A percentile compares a stretch with the other conserved stretches of the same genome.
phyloP scores from a whole-genome alignment of 2,113 vertebrate genomes.

The Eleginops maclovinus region DNA sequence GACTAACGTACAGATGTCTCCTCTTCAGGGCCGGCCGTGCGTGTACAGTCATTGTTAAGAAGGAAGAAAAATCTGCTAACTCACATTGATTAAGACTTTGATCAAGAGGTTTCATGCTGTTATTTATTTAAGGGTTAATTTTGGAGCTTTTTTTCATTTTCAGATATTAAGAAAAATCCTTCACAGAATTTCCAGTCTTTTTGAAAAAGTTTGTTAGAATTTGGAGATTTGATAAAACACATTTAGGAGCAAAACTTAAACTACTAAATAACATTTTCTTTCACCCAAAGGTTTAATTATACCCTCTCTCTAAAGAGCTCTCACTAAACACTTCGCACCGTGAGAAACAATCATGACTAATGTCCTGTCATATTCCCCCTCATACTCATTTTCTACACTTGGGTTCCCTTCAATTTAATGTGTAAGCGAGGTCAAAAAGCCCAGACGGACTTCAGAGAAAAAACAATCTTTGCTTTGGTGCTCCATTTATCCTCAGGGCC shows the following conservation, averaged over 20 bases:
- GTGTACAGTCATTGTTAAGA: slow-evolving; percentile 39
- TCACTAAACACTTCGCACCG: background rate
- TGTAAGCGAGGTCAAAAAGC: background rate
- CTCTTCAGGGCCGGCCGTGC: slow-evolving; percentile 23
- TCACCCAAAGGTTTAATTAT: background rate
- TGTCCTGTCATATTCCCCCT: background rate
- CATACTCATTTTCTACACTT: background rate
- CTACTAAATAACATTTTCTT: background rate
- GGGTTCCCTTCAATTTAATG: background rate
- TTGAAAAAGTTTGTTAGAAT: background rate
- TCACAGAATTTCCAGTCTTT: background rate
- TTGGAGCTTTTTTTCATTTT: slow-evolving; percentile 11
- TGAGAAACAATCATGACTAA: background rate
- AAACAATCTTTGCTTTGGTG: background rate
- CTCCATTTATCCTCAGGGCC: slow-evolving; percentile 13
- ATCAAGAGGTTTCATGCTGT: slow-evolving; percentile 27
- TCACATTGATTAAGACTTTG: slow-evolving; percentile 33
- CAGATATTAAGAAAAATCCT: background rate
- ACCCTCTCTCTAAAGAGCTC: background rate
- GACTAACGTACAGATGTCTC: slow-evolving; percentile 68
- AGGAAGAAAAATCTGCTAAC: slow-evolving; percentile 29
- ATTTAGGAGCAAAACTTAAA: background rate
- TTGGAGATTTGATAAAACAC: background rate
- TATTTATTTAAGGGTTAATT: slow-evolving; percentile 1
- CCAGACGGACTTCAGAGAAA: background rate